phyloP scores from a whole-genome alignment of 2,797 vertebrate species.

The Melanotaenia parkinsoni region DNA sequence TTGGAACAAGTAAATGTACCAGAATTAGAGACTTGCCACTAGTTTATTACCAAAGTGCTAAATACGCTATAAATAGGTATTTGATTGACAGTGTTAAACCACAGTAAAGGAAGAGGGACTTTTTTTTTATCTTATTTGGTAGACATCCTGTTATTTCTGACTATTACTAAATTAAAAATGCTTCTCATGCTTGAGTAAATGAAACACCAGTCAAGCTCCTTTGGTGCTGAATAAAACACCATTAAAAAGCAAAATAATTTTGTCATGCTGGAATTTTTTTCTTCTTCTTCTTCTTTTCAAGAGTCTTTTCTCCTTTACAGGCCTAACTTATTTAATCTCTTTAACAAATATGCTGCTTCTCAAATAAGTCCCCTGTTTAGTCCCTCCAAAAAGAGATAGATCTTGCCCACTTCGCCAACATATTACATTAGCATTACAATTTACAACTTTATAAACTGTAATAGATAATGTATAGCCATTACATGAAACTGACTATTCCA shows the following conservation, averaged over 20 bases:
- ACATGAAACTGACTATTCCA: slow-evolving; percentile 27
- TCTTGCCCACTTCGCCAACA: background rate
- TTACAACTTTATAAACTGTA: slow-evolving; percentile 44
- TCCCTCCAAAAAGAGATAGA: background rate
- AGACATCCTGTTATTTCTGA: background rate
- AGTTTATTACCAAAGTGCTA: too few species aligned
- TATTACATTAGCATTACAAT: background rate
- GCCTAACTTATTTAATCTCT: background rate
- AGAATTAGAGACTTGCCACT: background rate
- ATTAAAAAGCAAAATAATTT: background rate
- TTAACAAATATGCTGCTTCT: background rate
- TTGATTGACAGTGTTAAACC: background rate
- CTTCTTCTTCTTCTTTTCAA: background rate
- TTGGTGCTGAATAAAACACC: background rate
- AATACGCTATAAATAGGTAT: background rate
- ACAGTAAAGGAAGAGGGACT: background rate
- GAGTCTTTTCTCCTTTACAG: background rate
- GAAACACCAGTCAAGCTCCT: background rate
- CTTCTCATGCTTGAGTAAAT: background rate
- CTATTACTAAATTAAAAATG: background rate
- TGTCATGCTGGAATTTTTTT: too few species aligned
- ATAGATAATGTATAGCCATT: slow-evolving; percentile 64
- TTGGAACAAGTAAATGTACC: background rate
- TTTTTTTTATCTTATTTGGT: background rate
- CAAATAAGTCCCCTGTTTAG: background rate